Percentiles rank a stretch among this genome's conserved stretches.
These are phyloP conservation scores for Struthidea cinerea DNA, from an alignment of 2,113 vertebrate genomes.

Conservation along the genomic window DNA sequence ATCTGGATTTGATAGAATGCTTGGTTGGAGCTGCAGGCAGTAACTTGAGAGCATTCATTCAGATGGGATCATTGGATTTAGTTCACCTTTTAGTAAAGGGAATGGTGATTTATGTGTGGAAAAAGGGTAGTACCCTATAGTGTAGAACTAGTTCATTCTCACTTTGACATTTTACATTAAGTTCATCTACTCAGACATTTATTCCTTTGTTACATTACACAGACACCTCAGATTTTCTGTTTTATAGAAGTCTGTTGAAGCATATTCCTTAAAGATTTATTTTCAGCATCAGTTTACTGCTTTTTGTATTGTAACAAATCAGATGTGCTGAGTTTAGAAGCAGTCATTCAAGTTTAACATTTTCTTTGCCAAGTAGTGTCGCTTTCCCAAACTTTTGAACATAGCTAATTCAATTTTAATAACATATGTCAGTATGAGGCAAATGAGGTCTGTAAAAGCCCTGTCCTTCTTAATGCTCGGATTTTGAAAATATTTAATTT, in stretches of 20 bases:
- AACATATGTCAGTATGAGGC: background rate
- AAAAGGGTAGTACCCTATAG: background rate
- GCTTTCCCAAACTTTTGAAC: background rate
- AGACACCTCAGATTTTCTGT: background rate
- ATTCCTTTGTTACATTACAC: background rate
- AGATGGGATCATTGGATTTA: background rate
- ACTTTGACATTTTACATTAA: background rate
- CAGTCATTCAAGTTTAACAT: background rate
- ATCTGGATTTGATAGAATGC: background rate
- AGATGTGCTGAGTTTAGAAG: background rate
- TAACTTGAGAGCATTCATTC: background rate
- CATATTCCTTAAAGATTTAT: background rate
- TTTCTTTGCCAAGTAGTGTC: background rate
- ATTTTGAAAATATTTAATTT: background rate
- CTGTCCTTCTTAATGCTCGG: background rate
- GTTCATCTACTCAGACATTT: background rate
- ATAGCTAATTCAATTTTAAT: background rate
- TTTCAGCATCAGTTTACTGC: background rate
- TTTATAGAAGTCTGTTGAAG: background rate
- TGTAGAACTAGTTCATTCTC: background rate
- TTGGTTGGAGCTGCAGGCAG: background rate
- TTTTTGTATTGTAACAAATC: background rate
- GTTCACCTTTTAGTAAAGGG: background rate
- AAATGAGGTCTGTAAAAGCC: background rate
- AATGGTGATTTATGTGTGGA: background rate